These are phyloP conservation scores for Oxytorus armatus DNA, from an alignment of 2,888 invertebrate species.

Conservation along the genomic window DNA sequence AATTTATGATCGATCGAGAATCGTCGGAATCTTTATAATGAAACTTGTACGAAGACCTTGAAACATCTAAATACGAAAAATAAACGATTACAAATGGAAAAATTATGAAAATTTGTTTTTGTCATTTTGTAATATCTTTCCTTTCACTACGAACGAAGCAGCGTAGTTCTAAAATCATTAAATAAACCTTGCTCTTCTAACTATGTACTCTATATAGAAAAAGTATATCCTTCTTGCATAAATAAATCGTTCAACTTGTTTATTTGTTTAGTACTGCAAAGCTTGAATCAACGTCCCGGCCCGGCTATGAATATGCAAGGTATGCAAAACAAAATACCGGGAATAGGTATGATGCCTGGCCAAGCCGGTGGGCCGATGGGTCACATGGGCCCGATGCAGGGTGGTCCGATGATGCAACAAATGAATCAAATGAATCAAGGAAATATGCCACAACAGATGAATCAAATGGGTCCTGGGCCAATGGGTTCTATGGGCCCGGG, in stretches of 20 bases:
- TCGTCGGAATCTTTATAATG: background rate
- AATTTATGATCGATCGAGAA: slow-evolving; percentile 42
- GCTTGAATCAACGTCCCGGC: slow-evolving; percentile 89
- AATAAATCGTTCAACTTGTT: background rate
- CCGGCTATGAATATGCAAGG: slow-evolving; percentile 87
- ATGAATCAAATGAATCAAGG: slow-evolving; percentile 83
- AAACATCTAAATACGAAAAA: background rate
- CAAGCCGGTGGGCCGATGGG: slow-evolving; percentile 84
- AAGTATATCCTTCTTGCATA: background rate
- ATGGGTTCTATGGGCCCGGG: slow-evolving; percentile 77
- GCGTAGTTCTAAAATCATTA: no score
- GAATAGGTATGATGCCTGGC: slow-evolving; percentile 84
- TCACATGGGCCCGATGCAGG: slow-evolving; percentile 86
- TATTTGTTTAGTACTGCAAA: slow-evolving; percentile 87
- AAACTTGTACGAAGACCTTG: background rate
- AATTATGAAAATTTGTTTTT: background rate
- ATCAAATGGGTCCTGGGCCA: slow-evolving; percentile 79
- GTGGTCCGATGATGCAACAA: slow-evolving; percentile 85
- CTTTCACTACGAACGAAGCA: no score
- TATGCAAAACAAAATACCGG: slow-evolving; percentile 86
- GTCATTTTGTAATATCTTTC: background rate
- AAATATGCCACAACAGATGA: slow-evolving; percentile 82
- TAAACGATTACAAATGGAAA: background rate
- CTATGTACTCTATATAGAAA: no score
- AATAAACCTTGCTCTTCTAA: no score